phyloP scores from a whole-genome alignment of 2,888 invertebrate genomes.

The Eupithecia insigniata region DNA sequence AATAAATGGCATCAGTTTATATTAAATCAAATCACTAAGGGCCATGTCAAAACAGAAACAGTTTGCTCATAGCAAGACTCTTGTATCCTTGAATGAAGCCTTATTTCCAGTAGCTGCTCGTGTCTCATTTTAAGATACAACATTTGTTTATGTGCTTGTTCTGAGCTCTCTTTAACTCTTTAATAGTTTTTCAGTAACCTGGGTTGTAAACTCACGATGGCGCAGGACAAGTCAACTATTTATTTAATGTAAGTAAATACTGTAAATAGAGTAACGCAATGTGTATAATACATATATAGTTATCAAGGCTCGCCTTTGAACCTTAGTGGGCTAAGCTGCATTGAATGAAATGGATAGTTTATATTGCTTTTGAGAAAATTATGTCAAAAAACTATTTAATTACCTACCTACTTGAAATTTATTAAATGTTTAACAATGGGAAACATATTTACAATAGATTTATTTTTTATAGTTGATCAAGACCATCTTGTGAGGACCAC shows the following conservation, averaged over 20 bases:
- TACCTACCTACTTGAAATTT: constrained; percentile 21
- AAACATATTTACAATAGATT: constrained; percentile 51
- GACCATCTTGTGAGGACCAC: not conserved
- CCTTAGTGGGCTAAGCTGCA: not conserved
- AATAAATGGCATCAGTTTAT: constrained; percentile 21
- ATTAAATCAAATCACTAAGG: not conserved
- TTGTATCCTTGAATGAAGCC: not conserved
- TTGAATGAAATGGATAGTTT: constrained; percentile 7
- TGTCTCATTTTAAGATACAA: not conserved
- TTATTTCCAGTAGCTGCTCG: not conserved
- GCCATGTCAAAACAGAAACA: not conserved
- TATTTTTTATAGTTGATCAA: constrained; percentile 34
- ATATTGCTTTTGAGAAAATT: constrained; percentile 8
- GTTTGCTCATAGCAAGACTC: not conserved
- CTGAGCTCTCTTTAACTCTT: no score
- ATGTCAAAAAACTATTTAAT: constrained; percentile 9
- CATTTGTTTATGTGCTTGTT: not conserved
- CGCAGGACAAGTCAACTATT: constrained; percentile 4
- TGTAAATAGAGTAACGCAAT: not conserved
- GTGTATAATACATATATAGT: not conserved
- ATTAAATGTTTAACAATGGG: constrained; percentile 22
- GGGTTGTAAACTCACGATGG: constrained; percentile 1
- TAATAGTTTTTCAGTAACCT: constrained; percentile 7
- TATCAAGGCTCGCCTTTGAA: not conserved
- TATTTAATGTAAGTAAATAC: not conserved